Percentiles rank a stretch among this genome's conserved stretches.
phyloP scores from a whole-genome alignment of 2,797 vertebrate genomes.

The Myoxocephalus aenaeus region DNA sequence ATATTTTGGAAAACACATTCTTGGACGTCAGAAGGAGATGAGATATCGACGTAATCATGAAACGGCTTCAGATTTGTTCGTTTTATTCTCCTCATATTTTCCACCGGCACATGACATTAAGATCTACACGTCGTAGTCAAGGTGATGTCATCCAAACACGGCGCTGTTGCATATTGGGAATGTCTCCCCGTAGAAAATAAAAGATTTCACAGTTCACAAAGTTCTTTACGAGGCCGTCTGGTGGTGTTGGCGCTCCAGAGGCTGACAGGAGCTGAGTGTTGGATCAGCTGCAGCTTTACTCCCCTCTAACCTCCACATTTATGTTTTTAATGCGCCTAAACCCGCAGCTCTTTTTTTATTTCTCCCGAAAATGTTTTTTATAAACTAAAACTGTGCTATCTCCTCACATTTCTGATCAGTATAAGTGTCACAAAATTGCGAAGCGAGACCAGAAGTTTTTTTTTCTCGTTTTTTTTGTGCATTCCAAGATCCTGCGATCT shows the following conservation, averaged over 20 bases:
- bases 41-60: conserved; percentile 8
- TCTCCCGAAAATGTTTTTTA: too few relatives aligned
- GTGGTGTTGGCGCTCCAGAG: background rate
- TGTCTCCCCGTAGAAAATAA: background rate
- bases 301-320: too few relatives aligned
- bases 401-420: too few relatives aligned
- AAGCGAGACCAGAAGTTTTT: too few relatives aligned
- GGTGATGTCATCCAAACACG: conserved; percentile 47
- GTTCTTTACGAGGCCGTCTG: background rate
- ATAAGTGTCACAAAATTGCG: too few relatives aligned
- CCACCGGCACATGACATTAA: conserved; percentile 8
- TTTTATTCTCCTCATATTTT: conserved; percentile 30
- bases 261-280: background rate
- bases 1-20: conserved; percentile 8
- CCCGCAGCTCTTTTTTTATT: too few relatives aligned
- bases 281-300: background rate
- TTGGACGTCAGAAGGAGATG: conserved; percentile 18
- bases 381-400: too few relatives aligned
- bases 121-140: conserved; percentile 4
- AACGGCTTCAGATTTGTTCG: conserved; percentile 14
- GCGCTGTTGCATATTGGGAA: conserved; percentile 22
- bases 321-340: too few relatives aligned
- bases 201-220: background rate
- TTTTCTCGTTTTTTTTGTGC: too few relatives aligned
- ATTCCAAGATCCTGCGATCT: too few relatives aligned